A percentile compares a stretch with the other conserved stretches of the same genome.
Evolutionary conservation across 2,888 invertebrate species (phyloP).

Genomic region (Camptogramma bilineatum): DNA sequence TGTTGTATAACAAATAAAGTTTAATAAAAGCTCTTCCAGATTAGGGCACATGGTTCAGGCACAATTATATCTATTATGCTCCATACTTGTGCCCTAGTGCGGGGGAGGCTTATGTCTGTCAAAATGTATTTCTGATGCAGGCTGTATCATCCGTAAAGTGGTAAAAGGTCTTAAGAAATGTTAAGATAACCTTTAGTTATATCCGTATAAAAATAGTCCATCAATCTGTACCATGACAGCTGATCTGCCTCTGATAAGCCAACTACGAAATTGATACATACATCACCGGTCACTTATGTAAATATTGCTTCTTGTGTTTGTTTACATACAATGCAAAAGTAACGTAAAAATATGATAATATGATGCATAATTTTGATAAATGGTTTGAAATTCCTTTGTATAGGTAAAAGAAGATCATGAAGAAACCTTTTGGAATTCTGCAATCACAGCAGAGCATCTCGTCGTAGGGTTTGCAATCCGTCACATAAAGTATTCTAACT

Average conservation of each 20-base stretch:
- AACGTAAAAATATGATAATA: slow-evolving; percentile 33
- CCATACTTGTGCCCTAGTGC: no score
- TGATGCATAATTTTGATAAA: slow-evolving; percentile 17
- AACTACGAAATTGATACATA: slow-evolving; percentile 28
- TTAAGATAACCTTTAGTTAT: slow-evolving; percentile 22
- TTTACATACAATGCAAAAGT: slow-evolving; percentile 38
- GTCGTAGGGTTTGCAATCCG: background rate
- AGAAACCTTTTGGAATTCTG: background rate
- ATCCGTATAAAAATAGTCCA: slow-evolving; percentile 11
- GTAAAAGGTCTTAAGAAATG: background rate
- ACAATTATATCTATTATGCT: no score
- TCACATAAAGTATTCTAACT: background rate
- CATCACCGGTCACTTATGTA: slow-evolving; percentile 28
- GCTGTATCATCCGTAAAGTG: background rate
- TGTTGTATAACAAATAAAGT: no score
- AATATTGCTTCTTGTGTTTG: slow-evolving; percentile 28
- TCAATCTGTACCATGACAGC: slow-evolving; percentile 22
- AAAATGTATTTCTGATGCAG: no score
- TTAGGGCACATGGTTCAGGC: no score
- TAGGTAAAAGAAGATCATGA: background rate
- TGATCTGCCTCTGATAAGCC: slow-evolving; percentile 32
- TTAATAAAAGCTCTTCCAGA: no score
- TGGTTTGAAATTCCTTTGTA: background rate
- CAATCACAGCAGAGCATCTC: no score
- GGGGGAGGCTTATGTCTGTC: no score